These are phyloP conservation scores for Suricata suricatta DNA, from an alignment of 2,113 vertebrate species.

Conservation along the genomic window DNA sequence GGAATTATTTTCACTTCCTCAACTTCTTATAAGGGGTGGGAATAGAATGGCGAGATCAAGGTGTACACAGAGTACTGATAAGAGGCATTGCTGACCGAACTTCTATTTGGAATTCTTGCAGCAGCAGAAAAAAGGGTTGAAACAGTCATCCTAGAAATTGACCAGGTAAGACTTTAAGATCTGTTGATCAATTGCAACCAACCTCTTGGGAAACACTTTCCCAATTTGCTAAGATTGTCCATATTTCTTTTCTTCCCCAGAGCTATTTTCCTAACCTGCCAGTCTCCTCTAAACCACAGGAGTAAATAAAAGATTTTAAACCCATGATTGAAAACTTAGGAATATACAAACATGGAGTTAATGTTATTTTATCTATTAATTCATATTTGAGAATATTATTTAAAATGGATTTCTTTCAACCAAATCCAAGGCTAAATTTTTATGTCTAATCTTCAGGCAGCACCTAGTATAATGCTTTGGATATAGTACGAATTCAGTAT, in stretches of 20 bases:
- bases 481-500: constrained; percentile 7
- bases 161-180: constrained; percentile 57
- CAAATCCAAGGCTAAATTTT: constrained; percentile 19
- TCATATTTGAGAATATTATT: constrained; percentile 28
- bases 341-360: not conserved
- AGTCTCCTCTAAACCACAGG: constrained; percentile 50
- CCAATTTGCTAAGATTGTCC: constrained; percentile 46
- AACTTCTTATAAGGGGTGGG: not conserved
- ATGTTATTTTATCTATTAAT: constrained; percentile 39
- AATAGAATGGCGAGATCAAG: not conserved
- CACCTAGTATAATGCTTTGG: not conserved
- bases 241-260: constrained; percentile 27
- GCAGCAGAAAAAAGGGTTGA: not conserved
- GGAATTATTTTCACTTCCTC: constrained; percentile 13
- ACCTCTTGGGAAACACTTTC: constrained; percentile 40
- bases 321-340: not conserved
- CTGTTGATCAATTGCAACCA: constrained; percentile 47
- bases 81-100: not conserved
- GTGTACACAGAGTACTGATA: not conserved
- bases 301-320: constrained; percentile 55
- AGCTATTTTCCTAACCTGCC: constrained; percentile 60
- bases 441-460: constrained; percentile 3
- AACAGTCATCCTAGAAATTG: constrained; percentile 40
- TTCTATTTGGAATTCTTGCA: not conserved
- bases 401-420: constrained; percentile 42